Base-by-base conservation (phyloP, 2,888 invertebrate species). In the Phanerotoma sp. region DNA sequence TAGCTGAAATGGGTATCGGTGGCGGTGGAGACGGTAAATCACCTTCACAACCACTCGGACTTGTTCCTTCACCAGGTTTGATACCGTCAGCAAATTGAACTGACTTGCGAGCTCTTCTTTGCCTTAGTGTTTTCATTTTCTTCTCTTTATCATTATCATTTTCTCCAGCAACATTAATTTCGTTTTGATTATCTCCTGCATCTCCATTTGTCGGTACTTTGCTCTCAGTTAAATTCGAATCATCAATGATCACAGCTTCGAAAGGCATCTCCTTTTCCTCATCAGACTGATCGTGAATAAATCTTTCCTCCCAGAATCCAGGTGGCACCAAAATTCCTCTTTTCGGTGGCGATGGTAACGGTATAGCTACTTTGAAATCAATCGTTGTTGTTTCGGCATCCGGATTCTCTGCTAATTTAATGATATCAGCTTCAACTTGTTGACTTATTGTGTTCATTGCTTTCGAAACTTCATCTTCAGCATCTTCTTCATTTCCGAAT, bases 71-170 rank as follows among this genome's bases (percentile, higher is more conserved):
- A 1, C 83, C 85, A 1, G 85, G 85, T 55, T 78, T 78, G 15
- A 85, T 75, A 3, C 84, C 84, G 68, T 85, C 84, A 3, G 84
- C 84, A 65, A 85, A 85, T 63, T 82, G 81, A 3, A 85, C 85
- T 6, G 76, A 78, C 62, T 83, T 81, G 13, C 55, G 45, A 15
- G 50, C 45, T 7, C 58, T 51, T 11, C 61, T 57, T 15, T 58
- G 56, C 55, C 58, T 62, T 15, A 47, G 35, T 15, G 52, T 40
- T 47, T 46, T 51, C 11, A 40, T 58, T 11, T 64, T 58, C 28
- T 22, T 49, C 5, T 69, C 68, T 5, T 11, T 16, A 4, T 60
- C 56, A 20, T n/a, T 47, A 1, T 60, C 50, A 5, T 35, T 46
- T 22, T 64, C 5, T 48, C 38, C 30, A 4, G 32, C 38, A 11